A percentile compares a stretch with the other conserved stretches of the same genome.
Evolutionary conservation across 1,140 invertebrate genomes (phyloP).

Genomic region (Glomeris maerens): DNA sequence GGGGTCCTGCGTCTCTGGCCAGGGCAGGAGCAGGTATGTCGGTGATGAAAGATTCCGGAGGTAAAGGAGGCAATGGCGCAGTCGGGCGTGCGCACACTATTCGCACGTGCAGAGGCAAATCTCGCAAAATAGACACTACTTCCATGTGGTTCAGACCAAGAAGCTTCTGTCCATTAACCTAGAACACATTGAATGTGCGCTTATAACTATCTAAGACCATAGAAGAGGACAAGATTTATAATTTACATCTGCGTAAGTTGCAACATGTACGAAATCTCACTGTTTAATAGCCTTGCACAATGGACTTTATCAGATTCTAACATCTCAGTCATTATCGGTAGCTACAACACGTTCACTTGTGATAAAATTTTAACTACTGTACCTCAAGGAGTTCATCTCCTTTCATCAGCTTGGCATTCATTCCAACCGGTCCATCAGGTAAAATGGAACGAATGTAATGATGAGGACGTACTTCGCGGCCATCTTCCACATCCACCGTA

Average conservation of each 20-base stretch:
- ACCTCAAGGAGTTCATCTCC: slow-evolving; percentile 82
- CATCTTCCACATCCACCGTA: slow-evolving; percentile 87
- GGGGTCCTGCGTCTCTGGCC: background rate
- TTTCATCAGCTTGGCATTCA: slow-evolving; percentile 58
- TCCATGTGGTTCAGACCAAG: slow-evolving; percentile 92
- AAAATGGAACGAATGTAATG: slow-evolving; percentile 82
- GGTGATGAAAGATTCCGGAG: slow-evolving; percentile 12
- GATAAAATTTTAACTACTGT: slow-evolving; percentile 11
- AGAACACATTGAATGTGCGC: no score
- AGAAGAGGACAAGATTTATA: background rate
- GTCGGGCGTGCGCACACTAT: slow-evolving; percentile 78
- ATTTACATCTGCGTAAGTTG: background rate
- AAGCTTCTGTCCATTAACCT: slow-evolving; percentile 91
- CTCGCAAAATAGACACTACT: slow-evolving; percentile 88
- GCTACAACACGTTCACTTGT: background rate
- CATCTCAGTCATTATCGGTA: no score
- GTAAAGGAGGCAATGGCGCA: slow-evolving; percentile 16
- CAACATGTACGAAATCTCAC: background rate
- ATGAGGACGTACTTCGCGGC: slow-evolving; percentile 71
- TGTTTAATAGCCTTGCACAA: no score
- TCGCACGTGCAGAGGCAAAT: slow-evolving; percentile 79
- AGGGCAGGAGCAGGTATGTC: slow-evolving; percentile 3
- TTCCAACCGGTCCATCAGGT: slow-evolving; percentile 84
- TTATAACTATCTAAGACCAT: no score
- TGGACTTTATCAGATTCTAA: no score